These are phyloP conservation scores for Aphelenchoides bicaudatus DNA, from an alignment of 2,888 invertebrate genomes.

Conservation along the genomic window DNA sequence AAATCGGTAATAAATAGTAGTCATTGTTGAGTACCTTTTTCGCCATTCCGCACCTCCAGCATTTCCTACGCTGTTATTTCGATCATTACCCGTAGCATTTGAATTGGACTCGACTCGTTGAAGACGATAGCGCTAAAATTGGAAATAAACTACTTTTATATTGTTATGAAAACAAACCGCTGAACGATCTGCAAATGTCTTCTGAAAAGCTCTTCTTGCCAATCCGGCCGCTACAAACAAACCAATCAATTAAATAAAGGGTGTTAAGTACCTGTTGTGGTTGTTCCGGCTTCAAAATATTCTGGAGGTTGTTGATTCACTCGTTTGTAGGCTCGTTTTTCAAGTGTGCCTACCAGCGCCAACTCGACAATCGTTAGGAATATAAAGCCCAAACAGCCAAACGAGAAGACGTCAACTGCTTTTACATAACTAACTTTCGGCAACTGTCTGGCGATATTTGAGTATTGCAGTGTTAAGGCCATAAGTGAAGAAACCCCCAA, in stretches of 20 bases:
- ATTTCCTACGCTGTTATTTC: background rate
- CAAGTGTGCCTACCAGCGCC: slow-evolving; percentile 45
- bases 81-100: background rate
- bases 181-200: slow-evolving; percentile 24
- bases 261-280: no score
- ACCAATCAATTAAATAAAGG: no score
- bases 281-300: slow-evolving; percentile 23
- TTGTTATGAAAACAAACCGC: slow-evolving; percentile 3
- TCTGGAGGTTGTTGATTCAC: slow-evolving; percentile 11
- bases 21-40: no score
- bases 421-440: slow-evolving; percentile 58
- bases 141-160: slow-evolving; percentile 2
- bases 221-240: slow-evolving; percentile 22
- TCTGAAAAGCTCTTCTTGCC: slow-evolving; percentile 30
- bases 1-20: no score
- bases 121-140: slow-evolving; percentile 29
- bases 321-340: slow-evolving; percentile 26
- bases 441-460: slow-evolving; percentile 53
- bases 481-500: slow-evolving; percentile 56
- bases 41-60: slow-evolving; percentile 27
- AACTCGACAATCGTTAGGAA: slow-evolving; percentile 54
- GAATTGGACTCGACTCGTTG: slow-evolving; percentile 29
- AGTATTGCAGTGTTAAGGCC: slow-evolving; percentile 59
- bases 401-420: slow-evolving; percentile 58
- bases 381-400: slow-evolving; percentile 54